Percentiles rank a stretch among this genome's conserved stretches.
Conservation (phyloP, 2,113 vertebrate species). For the Tonatia bakeri region DNA sequence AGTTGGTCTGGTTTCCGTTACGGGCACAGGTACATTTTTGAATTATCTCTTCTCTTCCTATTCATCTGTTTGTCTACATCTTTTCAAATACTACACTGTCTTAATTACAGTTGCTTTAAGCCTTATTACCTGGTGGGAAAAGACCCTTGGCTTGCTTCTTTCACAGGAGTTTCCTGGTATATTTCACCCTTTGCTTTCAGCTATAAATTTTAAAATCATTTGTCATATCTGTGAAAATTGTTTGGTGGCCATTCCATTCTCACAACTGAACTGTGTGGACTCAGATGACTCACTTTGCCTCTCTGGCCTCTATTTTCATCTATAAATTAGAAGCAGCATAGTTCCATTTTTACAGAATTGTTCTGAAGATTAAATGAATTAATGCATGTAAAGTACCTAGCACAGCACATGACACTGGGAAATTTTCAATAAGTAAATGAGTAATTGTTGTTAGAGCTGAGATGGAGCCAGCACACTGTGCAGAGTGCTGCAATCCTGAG, state of each 20-base stretch:
- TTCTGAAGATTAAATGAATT: not conserved
- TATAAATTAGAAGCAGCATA: not conserved
- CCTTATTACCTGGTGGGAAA: not conserved
- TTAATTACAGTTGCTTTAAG: not conserved
- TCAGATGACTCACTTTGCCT: not conserved
- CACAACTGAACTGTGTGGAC: not conserved
- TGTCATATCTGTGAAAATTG: not conserved
- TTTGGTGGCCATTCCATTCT: not conserved
- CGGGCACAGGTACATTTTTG: not conserved
- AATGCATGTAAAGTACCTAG: not conserved
- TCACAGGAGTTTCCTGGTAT: not conserved
- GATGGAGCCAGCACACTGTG: accelerated
- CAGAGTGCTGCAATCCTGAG: not conserved
- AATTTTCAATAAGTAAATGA: not conserved
- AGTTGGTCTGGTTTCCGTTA: not conserved
- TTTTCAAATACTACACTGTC: not conserved
- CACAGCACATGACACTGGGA: not conserved
- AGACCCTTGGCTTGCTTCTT: not conserved
- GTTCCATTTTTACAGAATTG: not conserved
- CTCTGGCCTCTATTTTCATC: not conserved
- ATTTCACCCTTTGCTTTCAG: not conserved
- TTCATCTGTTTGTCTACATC: not conserved
- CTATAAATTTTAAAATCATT: not conserved
- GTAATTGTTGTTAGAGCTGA: not conserved
- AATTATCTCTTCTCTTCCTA: not conserved